Evolutionary conservation across 2,113 vertebrate genomes (phyloP), one percentile per base, ranked within the genome.

Genomic region (Campylomormyrus numenius): DNA sequence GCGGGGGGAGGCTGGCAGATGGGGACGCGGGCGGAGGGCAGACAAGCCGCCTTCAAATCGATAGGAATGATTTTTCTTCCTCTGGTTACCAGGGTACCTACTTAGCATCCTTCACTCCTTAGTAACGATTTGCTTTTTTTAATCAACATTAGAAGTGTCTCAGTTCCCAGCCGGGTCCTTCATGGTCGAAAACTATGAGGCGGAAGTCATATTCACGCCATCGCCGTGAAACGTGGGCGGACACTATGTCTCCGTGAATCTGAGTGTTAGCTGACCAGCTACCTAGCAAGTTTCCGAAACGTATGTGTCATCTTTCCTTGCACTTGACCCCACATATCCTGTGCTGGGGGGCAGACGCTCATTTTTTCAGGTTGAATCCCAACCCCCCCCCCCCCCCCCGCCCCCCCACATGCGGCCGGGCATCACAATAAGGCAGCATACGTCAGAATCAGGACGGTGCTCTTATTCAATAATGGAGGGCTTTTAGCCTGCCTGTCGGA

Each of bases 401-500:
- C 9, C 62, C 3, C 62, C n/a, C 10, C 62, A 66, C 9, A 31
- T 62, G 56, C 1, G 10, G 62, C 62, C 1, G n/a, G 8, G n/a
- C 9, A 27, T 66, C 9, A 11, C 31, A 39, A 39, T 77, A 39
- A 77, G 35, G 31, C 5, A 13, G 35, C 35, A 39, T 77, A 39
- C 70, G 19, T 19, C 27, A 77, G 13, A 39, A 77, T 77, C 70
- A 77, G 31, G 5, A 39, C 70, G 1, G 27, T 5, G 5, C 70
- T 39, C 11, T 77, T 77, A 77, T 77, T 77, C 5, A 77, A 77
- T 77, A 77, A 77, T 1, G 4, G 9, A 19, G 35, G 70, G 70
- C 97, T 98, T 99, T 99, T 98, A 97, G 97, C 96, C 96, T 97
- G 97, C 97, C 98, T 97, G 97, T 98, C 98, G 97, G 97, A 98